Conservation (phyloP, 2,113 vertebrate genomes). For the Notarius quadriscutis region DNA sequence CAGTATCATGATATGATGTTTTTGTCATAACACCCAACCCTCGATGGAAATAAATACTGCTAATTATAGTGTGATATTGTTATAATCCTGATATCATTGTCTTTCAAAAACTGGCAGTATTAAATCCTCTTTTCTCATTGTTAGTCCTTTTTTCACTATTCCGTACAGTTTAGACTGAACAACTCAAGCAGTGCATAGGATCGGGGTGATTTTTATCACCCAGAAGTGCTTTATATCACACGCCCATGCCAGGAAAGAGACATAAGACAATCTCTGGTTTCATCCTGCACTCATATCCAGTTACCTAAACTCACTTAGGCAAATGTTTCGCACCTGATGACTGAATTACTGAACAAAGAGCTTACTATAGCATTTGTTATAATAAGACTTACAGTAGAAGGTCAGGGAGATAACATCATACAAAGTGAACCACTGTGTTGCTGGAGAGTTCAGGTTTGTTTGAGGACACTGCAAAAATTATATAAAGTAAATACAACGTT, state of each 20-base stretch:
- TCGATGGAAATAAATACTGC: neutral
- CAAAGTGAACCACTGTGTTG: neutral
- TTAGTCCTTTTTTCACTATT: neutral
- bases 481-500: neutral
- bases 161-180: neutral
- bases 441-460: neutral
- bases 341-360: conserved; percentile 29
- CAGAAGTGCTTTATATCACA: conserved; percentile 7
- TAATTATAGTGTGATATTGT: neutral
- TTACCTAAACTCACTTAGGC: conserved; percentile 23
- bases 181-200: neutral
- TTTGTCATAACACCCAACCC: neutral
- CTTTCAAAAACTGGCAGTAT: no score
- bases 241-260: conserved; percentile 22
- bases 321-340: conserved; percentile 40
- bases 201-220: conserved; percentile 22
- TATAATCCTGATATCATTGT: neutral
- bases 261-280: conserved; percentile 13
- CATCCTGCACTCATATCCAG: neutral
- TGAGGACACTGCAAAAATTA: neutral
- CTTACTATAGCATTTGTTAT: conserved; percentile 9
- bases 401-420: neutral
- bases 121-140: neutral
- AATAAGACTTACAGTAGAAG: conserved; percentile 8
- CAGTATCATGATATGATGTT: neutral